Evolutionary conservation across 2,797 vertebrate species (phyloP).

Genomic region (Mus minutoides): DNA sequence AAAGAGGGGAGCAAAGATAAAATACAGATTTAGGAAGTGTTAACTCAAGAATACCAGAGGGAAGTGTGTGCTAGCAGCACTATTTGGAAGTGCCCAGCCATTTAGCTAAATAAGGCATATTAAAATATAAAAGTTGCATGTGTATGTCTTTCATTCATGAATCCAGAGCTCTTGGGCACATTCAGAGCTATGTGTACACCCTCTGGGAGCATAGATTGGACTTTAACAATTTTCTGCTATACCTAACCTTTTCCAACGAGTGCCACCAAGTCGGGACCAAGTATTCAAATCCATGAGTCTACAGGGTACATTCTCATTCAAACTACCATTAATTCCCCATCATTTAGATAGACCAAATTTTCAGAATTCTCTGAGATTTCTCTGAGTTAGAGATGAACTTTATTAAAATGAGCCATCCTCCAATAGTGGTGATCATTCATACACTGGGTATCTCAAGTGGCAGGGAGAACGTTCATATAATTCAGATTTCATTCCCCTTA

Average conservation of each 20-base stretch:
- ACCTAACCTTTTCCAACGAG: background rate
- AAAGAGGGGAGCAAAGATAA: background rate
- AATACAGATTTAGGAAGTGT: background rate
- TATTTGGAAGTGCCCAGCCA: background rate
- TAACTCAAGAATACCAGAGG: background rate
- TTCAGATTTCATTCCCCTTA: conserved; percentile 28
- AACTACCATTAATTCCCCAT: background rate
- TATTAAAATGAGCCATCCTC: background rate
- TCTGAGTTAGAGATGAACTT: background rate
- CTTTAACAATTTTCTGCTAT: background rate
- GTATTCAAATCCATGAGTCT: background rate
- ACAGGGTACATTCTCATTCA: background rate
- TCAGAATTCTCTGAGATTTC: background rate
- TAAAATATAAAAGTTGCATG: background rate
- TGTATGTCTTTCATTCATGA: background rate
- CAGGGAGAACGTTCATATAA: background rate
- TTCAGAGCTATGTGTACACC: background rate
- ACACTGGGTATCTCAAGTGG: background rate
- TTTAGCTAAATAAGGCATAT: background rate
- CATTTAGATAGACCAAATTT: background rate
- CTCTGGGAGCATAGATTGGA: background rate
- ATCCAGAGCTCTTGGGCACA: background rate
- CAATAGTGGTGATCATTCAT: background rate
- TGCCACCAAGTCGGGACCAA: background rate
- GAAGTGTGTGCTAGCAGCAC: background rate